Conservation (phyloP, 2,888 invertebrate genomes). For the Drosophila formosana region DNA sequence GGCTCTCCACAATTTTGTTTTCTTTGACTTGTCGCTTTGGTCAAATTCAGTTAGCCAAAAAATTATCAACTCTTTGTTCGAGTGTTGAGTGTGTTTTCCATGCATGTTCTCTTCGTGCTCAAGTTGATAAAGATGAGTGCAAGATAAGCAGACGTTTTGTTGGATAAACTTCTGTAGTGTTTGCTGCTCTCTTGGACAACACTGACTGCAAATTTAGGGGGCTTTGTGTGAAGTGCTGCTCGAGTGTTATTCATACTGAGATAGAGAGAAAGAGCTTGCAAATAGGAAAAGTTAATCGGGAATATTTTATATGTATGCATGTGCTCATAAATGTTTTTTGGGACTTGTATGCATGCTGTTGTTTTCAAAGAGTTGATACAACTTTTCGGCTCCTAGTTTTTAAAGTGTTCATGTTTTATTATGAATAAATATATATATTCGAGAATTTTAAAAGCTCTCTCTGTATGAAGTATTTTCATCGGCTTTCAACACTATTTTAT, state of each 20-base stretch:
- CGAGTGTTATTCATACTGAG: slow-evolving; percentile 30
- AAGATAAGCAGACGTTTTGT: slow-evolving; percentile 66
- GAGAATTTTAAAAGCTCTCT: background rate
- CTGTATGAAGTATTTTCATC: no score
- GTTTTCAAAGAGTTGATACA: background rate
- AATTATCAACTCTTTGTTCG: slow-evolving; percentile 68
- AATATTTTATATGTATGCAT: background rate
- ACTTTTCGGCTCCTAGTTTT: background rate
- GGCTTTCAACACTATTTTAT: background rate
- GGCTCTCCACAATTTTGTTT: slow-evolving; percentile 41
- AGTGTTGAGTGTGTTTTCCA: slow-evolving; percentile 44
- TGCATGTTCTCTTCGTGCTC: slow-evolving; percentile 7
- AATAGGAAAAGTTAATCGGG: slow-evolving; percentile 2
- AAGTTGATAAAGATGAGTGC: slow-evolving; percentile 59
- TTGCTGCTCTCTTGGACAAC: slow-evolving; percentile 42
- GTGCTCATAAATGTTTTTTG: background rate
- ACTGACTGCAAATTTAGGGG: slow-evolving; percentile 30
- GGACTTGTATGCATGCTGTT: background rate
- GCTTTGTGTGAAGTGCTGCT: slow-evolving; percentile 44
- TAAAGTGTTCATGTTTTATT: background rate
- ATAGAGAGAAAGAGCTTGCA: slow-evolving; percentile 2
- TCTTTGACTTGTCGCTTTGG: slow-evolving; percentile 45
- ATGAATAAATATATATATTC: background rate
- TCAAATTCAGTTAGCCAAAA: slow-evolving; percentile 73
- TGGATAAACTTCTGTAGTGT: slow-evolving; percentile 52